A percentile compares a stretch with the other conserved stretches of the same genome.
Evolutionary conservation across 1,140 invertebrate species (phyloP).

Genomic region (Phymorhynchus buccinoides): DNA sequence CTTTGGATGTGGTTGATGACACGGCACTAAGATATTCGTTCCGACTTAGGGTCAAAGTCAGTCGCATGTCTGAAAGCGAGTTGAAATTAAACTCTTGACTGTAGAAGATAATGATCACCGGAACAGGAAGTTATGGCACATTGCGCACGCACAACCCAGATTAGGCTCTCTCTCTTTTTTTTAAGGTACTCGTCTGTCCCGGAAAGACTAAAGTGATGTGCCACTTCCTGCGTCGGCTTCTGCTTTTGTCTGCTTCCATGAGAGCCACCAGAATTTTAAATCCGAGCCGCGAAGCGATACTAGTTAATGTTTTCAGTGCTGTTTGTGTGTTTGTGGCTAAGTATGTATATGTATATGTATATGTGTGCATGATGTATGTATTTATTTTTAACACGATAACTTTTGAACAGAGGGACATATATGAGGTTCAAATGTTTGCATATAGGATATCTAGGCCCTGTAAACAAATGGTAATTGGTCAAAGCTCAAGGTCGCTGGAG

Average conservation of each 20-base stretch:
- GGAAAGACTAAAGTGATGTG: conserved; percentile 39
- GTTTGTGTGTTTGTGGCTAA: no score
- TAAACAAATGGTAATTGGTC: no score
- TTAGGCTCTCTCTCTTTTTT: no score
- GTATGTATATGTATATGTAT: no score
- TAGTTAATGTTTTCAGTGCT: no score
- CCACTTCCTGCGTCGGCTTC: conserved; percentile 25
- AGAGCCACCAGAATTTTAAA: not conserved
- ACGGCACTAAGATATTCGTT: not conserved
- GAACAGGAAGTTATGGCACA: conserved; percentile 33
- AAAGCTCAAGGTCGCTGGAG: no score
- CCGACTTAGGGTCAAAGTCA: not conserved
- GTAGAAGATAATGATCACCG: conserved; percentile 26
- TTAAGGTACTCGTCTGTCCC: not conserved
- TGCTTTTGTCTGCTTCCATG: conserved; percentile 34
- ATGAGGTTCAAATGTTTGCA: no score
- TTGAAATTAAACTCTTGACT: conserved; percentile 22
- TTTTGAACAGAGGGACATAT: no score
- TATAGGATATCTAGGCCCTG: no score
- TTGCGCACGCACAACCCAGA: conserved; percentile 8
- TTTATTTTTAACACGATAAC: no score
- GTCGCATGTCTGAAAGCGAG: not conserved
- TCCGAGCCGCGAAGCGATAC: not conserved
- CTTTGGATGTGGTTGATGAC: not conserved
- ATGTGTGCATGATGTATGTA: no score